These are phyloP conservation scores for Triplophysa tibetana DNA, from an alignment of 2,113 vertebrate genomes.

Conservation along the genomic window DNA sequence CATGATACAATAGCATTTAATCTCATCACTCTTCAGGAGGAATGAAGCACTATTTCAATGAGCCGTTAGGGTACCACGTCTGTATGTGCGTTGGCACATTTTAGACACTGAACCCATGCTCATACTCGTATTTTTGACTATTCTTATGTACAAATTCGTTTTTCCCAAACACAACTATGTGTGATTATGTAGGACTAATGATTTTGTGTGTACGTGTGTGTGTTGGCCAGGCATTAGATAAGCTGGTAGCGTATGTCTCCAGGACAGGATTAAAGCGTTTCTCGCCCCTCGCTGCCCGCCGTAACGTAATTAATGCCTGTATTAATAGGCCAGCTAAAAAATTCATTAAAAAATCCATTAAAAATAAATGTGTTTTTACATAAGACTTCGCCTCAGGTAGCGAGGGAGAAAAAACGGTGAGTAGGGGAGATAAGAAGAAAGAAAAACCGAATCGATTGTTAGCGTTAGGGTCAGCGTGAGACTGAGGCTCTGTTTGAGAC, in stretches of 20 bases:
- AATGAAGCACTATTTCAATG: no score
- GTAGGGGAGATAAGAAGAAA: constrained; percentile 78
- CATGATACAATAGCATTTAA: no score
- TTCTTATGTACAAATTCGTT: background rate
- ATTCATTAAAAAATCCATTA: constrained; percentile 99
- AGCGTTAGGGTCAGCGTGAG: constrained; percentile 89
- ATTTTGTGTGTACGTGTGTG: constrained; percentile 35
- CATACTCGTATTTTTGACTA: background rate
- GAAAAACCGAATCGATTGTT: constrained; percentile 84
- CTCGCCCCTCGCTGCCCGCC: constrained; percentile 72
- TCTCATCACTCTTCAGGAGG: no score
- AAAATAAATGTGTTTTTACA: constrained; percentile 99
- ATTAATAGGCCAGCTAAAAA: constrained; percentile 99
- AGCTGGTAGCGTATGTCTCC: constrained; percentile 95
- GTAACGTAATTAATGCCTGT: constrained; percentile 99
- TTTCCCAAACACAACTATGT: constrained; percentile 1
- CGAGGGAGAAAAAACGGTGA: constrained; percentile 77
- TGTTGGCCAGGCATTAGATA: constrained; percentile 91
- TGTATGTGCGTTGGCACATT: constrained; percentile 25
- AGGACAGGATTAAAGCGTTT: constrained; percentile 96
- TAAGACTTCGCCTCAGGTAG: constrained; percentile 98
- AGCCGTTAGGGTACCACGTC: no score
- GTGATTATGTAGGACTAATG: constrained; percentile 32
- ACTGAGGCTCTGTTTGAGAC: constrained; percentile 87
- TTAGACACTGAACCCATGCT: background rate